Base-by-base conservation (phyloP, 2,797 vertebrate species). In the Syndactyla subalaris region DNA sequence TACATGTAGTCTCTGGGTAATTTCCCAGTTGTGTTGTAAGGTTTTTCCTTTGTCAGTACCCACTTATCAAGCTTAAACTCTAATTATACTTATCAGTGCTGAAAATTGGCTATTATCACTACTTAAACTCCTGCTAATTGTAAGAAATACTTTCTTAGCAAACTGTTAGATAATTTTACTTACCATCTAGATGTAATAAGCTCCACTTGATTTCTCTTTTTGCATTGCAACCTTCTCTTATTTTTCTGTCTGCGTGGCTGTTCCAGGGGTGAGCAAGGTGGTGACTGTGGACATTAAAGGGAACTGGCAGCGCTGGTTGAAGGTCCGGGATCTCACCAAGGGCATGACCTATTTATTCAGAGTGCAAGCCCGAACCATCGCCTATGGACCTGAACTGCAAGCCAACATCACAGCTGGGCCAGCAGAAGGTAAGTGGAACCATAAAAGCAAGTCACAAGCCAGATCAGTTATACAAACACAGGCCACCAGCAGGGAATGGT, bases 261-360 rank as follows among this genome's bases (percentile, higher is more conserved):
- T 59, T 90, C 16, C 93, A 99, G 99, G 99, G 21, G 99, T 99
- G 91, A 99, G 98, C 96, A 99, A 99, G 97, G 98, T 99, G 95
- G 99, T 99, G 97, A 99, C 99, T 0, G 99, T 99, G 98, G 99
- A 99, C 22, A 98, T 99, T 75, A 98, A 98, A 87, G 99, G 99
- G 49, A 99, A 98, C 97, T 98, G 99, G 99, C 99, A 99, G 59
- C 98, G 98, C 65, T 99, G 99, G 99, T 96, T 99, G 71, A 99
- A 99, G 96, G 99, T 99, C 77, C 98, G 99, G 54, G 99, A 99
- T 93, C 98, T 99, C 94, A 98, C 98, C 77, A 98, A 98, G 91
- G 99, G 99, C 41, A 96, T 98, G 46, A 99, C 98, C 46, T 99
- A 99, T 96, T 96, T 97, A 73, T 99, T 99, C 98, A 98, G 98